A percentile compares a stretch with the other conserved stretches of the same genome.
Conservation (phyloP, 2,888 invertebrate species). For the Melieria crassipennis region DNA sequence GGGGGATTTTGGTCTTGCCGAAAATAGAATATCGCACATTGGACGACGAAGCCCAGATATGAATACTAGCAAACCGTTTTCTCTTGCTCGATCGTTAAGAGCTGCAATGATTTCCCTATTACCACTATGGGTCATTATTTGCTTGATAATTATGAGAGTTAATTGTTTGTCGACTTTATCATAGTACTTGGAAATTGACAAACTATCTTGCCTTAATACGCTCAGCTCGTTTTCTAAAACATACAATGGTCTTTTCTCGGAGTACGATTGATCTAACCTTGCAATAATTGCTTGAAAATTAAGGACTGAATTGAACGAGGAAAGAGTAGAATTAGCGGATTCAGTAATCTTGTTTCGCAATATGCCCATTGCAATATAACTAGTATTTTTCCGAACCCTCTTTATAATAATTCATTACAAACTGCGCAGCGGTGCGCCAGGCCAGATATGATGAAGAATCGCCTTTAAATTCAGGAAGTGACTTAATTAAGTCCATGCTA, state of each 20-base stretch:
- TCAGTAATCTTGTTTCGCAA: constrained; percentile 34
- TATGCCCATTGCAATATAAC: constrained; percentile 26
- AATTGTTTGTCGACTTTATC: constrained; percentile 16
- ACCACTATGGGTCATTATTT: constrained; percentile 18
- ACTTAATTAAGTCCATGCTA: constrained; percentile 13
- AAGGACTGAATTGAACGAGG: constrained; percentile 32
- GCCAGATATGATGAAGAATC: constrained; percentile 20
- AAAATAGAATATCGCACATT: constrained; percentile 18
- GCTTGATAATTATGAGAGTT: constrained; percentile 20
- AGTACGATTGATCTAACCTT: constrained; percentile 27
- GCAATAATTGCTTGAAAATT: constrained; percentile 32
- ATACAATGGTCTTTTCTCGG: constrained; percentile 30
- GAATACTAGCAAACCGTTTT: constrained; percentile 15
- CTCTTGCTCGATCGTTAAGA: constrained; percentile 18
- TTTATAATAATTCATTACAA: constrained; percentile 14
- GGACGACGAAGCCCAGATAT: constrained; percentile 20
- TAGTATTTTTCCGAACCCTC: constrained; percentile 23
- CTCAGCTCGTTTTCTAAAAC: constrained; percentile 23
- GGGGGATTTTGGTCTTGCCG: background rate
- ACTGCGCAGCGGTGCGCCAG: constrained; percentile 22
- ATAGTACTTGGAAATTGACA: constrained; percentile 10
- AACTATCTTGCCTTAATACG: constrained; percentile 11
- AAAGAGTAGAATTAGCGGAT: constrained; percentile 29
- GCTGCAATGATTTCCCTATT: constrained; percentile 9
- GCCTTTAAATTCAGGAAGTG: constrained; percentile 21